Evolutionary conservation across 2,797 vertebrate genomes (phyloP).

Genomic region (Rhynchonycteris naso): DNA sequence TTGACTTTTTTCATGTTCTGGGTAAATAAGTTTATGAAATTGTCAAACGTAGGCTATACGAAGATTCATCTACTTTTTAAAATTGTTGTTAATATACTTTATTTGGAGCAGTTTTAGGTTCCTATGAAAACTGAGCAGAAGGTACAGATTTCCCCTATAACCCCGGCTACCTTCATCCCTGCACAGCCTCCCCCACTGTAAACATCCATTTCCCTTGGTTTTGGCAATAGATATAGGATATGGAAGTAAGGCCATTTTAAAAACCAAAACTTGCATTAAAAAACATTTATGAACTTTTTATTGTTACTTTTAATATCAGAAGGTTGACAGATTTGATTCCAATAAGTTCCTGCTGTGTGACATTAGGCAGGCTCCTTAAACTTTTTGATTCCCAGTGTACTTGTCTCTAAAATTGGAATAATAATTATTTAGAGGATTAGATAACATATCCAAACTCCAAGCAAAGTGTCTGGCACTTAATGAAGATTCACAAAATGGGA

Average conservation of each 20-base stretch:
- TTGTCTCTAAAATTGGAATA: neutral
- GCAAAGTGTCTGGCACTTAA: neutral
- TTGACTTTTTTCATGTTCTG: neutral
- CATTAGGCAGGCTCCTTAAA: neutral
- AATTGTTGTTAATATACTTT: neutral
- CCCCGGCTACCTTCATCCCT: rapidly evolving
- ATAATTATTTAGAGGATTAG: neutral
- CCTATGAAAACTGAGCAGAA: neutral
- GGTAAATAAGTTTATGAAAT: conserved; percentile 25
- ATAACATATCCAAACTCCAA: neutral
- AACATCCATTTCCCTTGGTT: neutral
- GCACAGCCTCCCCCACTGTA: neutral
- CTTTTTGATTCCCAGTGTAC: neutral
- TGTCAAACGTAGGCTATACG: neutral
- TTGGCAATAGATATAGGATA: neutral
- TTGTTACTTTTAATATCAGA: neutral
- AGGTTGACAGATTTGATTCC: neutral
- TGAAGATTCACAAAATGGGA: neutral
- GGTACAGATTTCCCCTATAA: neutral
- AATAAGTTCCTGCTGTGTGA: neutral
- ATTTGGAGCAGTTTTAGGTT: neutral
- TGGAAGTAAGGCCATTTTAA: conserved; percentile 10
- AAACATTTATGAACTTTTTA: conserved; percentile 16
- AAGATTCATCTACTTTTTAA: neutral
- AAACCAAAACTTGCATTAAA: neutral